Base-by-base conservation (phyloP, 2,797 vertebrate species). In the Champsocephalus esox region DNA sequence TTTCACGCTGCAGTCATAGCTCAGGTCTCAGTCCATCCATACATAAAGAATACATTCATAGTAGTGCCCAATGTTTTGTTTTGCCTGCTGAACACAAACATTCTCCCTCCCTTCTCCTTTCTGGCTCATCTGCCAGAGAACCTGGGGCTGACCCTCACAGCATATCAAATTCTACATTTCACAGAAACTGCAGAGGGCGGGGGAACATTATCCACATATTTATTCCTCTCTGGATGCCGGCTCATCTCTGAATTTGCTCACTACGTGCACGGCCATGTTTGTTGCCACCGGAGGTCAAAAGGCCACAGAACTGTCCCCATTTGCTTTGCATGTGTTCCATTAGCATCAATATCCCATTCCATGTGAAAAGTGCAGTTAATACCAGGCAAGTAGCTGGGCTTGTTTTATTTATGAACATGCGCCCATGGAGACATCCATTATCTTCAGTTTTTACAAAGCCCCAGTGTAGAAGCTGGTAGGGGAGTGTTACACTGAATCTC, bases 351-450 rank as follows among this genome's bases (percentile, higher is more conserved):
- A 89, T 81, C 59, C 76, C 74, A 28, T 87, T 88, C 87, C 48
- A 76, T 34, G 51, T 74, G 70, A 82, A 88, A 86, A 80, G 76
- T 66, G 19, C 62, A 85, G 86, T 80, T 88, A 86, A 90, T 88
- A 84, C 74, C 83, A 66, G 66, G 66, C 58, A 41, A 79, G 82
- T 56, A 70, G 72, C 73, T 59, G 16, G 0, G 50, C 81, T 82
- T 94, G 84, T 92, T 93, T 92, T 94, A 93, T 95, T 94, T 91
- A 93, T 94, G 91, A 93, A 87, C 86, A 73, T 58, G 67, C 59
- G 73, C 72, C 85, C 48, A 8, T 59, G 50, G 86, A 92, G 88
- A 87, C 86, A 79, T 93, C 88, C 81, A 87, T 94, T 93, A 92
- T 91, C 83, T 81, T 89, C 77, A 67, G 52, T 57, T 76, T 80